These are phyloP conservation scores for Upupa epops DNA, from an alignment of 2,113 vertebrate species.

Conservation along the genomic window DNA sequence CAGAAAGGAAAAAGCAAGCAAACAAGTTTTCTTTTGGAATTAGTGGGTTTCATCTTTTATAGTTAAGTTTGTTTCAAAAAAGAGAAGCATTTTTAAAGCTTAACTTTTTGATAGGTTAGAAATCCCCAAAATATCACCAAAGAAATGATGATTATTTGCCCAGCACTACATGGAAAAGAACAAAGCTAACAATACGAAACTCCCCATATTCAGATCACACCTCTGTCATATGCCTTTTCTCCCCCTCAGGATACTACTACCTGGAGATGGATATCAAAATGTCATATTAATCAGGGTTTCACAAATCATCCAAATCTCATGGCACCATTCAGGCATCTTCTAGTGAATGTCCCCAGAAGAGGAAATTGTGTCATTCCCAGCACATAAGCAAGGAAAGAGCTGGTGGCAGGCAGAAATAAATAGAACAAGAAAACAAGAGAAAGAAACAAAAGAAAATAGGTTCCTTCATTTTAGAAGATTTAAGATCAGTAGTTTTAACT, in stretches of 20 bases:
- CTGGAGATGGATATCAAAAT: constrained; percentile 15
- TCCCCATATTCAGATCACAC: background rate
- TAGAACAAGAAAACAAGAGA: background rate
- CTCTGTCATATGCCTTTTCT: background rate
- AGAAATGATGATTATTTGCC: background rate
- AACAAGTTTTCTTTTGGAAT: background rate
- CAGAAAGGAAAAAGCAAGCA: background rate
- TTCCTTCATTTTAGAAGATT: background rate
- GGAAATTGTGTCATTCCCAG: background rate
- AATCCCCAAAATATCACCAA: background rate
- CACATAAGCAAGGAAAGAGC: background rate
- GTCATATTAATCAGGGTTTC: background rate
- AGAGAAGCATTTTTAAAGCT: background rate
- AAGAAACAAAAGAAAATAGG: background rate
- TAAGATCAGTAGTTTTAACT: background rate
- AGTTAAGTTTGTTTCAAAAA: background rate
- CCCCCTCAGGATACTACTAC: background rate
- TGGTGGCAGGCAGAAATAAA: background rate
- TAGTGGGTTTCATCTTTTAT: background rate
- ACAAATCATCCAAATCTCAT: background rate
- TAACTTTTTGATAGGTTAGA: background rate
- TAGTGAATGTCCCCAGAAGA: background rate
- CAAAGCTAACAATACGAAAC: background rate
- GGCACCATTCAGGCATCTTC: background rate
- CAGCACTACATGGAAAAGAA: background rate